These are phyloP conservation scores for Ochotona princeps DNA, from an alignment of 2,113 vertebrate species.

Conservation along the genomic window DNA sequence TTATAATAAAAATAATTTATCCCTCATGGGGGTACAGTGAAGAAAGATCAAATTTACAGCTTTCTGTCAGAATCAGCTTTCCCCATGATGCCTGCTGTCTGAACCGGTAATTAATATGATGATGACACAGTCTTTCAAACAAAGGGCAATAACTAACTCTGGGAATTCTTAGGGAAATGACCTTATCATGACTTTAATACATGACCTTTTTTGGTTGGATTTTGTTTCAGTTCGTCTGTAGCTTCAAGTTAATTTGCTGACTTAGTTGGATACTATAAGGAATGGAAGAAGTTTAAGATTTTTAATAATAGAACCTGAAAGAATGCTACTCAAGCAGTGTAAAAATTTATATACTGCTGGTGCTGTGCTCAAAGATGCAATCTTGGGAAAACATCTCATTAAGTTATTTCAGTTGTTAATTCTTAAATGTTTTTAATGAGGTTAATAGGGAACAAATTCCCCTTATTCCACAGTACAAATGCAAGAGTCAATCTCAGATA, in stretches of 20 bases:
- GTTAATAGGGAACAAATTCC: background rate
- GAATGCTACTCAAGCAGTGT: background rate
- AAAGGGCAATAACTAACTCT: background rate
- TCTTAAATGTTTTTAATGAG: slow-evolving; percentile 23
- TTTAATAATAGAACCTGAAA: slow-evolving; percentile 41
- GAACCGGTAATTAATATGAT: background rate
- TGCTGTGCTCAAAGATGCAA: background rate
- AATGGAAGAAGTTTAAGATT: slow-evolving; percentile 51
- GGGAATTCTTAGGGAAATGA: background rate
- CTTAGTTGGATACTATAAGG: slow-evolving; percentile 17
- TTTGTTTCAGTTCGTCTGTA: slow-evolving; percentile 53
- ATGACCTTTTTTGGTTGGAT: slow-evolving; percentile 55
- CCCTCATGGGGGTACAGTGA: background rate
- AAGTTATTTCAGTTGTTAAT: slow-evolving; percentile 16
- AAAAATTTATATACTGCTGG: background rate
- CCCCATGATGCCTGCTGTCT: background rate
- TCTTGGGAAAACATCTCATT: background rate
- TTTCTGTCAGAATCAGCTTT: background rate
- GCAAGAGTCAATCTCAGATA: no score
- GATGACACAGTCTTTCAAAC: background rate
- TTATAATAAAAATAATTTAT: background rate
- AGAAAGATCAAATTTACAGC: background rate
- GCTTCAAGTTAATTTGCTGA: slow-evolving; percentile 51
- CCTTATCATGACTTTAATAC: slow-evolving; percentile 33
- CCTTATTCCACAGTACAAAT: no score